Percentiles rank a stretch among this genome's conserved stretches.
Evolutionary conservation across 2,113 vertebrate species (phyloP).

Genomic region (Lonchura striata): DNA sequence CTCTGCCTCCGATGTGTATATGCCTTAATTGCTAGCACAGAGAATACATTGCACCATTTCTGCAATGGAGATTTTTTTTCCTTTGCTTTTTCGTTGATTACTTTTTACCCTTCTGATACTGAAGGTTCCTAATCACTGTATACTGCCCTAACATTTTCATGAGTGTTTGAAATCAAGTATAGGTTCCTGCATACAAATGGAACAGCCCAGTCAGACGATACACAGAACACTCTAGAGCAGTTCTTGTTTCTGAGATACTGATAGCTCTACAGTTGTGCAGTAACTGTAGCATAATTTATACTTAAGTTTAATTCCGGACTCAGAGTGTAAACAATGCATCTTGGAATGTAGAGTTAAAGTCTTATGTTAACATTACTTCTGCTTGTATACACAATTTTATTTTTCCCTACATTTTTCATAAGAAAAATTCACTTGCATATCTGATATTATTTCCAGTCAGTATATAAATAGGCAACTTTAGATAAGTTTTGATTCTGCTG

Average conservation of each 20-base stretch:
- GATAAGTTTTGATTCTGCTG: background rate
- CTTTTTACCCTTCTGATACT: accelerated
- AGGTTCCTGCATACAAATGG: background rate
- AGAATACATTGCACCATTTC: background rate
- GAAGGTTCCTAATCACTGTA: accelerated
- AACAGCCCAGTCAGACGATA: too few species aligned
- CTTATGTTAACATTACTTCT: background rate
- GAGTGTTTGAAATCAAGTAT: background rate
- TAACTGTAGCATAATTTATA: background rate
- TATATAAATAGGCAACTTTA: background rate
- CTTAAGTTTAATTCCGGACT: background rate
- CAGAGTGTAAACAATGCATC: background rate
- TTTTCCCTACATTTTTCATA: background rate
- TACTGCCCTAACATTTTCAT: accelerated
- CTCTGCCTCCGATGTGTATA: background rate
- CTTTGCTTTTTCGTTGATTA: background rate
- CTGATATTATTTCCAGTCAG: background rate
- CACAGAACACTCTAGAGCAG: background rate
- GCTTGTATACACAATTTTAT: background rate
- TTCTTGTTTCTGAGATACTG: background rate
- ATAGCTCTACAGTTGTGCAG: background rate
- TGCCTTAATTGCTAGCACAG: accelerated
- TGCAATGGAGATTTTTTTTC: background rate
- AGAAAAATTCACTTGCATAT: background rate
- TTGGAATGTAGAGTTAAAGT: background rate